These are phyloP conservation scores for Mareca penelope DNA, from an alignment of 2,797 vertebrate genomes.

Conservation along the genomic window DNA sequence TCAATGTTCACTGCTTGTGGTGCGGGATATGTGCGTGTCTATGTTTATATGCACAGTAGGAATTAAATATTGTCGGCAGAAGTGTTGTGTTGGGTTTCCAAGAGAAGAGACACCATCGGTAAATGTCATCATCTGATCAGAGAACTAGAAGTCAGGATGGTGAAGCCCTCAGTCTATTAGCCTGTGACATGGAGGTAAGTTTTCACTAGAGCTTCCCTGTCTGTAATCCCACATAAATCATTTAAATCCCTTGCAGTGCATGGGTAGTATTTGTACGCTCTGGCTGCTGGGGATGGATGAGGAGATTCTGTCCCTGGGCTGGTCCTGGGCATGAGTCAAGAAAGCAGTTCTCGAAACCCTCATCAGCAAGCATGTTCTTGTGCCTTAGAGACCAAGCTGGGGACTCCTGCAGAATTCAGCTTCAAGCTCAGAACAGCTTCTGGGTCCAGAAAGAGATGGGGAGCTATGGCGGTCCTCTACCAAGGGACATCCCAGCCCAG, in stretches of 20 bases:
- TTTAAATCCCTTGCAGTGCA: background rate
- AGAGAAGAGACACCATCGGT: background rate
- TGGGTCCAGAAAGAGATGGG: conserved; percentile 64
- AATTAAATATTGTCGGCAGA: background rate
- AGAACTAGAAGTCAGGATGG: background rate
- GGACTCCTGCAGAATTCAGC: conserved; percentile 18
- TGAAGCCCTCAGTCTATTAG: background rate
- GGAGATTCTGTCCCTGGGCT: background rate
- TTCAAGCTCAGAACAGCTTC: conserved; percentile 54
- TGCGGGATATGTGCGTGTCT: background rate
- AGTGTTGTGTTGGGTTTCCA: background rate
- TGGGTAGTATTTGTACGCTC: background rate
- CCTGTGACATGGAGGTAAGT: conserved; percentile 53
- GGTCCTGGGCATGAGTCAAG: background rate
- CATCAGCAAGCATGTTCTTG: background rate
- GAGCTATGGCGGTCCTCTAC: conserved; percentile 33
- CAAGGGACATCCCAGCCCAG: conserved; percentile 18
- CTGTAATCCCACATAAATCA: background rate
- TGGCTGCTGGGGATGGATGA: background rate
- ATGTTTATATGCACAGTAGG: background rate
- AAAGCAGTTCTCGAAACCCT: background rate
- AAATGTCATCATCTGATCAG: background rate
- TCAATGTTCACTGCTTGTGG: background rate
- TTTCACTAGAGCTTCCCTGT: background rate
- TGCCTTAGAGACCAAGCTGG: background rate